Base-by-base conservation (phyloP, 2,797 vertebrate genomes). In the Lithobates pipiens region DNA sequence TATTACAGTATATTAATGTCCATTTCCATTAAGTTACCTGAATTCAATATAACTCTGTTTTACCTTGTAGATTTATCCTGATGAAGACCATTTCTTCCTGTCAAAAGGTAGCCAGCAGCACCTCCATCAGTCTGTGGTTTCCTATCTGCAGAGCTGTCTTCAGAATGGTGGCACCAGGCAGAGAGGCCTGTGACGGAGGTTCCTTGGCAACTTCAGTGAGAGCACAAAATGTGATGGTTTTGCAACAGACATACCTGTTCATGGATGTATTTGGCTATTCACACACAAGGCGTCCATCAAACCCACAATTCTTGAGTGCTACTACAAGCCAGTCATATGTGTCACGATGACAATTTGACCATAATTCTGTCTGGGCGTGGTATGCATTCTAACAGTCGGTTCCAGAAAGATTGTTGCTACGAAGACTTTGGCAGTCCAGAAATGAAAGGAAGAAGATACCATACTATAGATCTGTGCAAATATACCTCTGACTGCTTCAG, bases 91-190 rank as follows among this genome's bases (percentile, higher is more conserved):
- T 89, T 29, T 75, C 71, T 91, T 96, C 42, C 90, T 93, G 82
- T 94, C 93, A 63, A 91, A 92, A 4, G 91, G 91, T 42, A 96
- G 93, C 90, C 57, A 91, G 77, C 92, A 92, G 72, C 95, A 96
- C 90, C 93, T 95, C 88, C 93, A 93, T 88, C 92, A 94, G 86
- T 93, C 93, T 16, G 88, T 96, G 67, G 89, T 93, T 82, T 93
- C 93, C 91, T 96, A 95, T 90, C 91, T 96, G 88, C 94, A 94
- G 11, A 90, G 86, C 88, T 96, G 95, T 90, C 90, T 96, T 87
- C 92, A 95, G 79, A 92, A 91, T 76, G 27, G 90, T 76, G 79
- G 91, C 8, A 78, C 44, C 32, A 75, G 57, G 39, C 54, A 82
- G 23, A 83, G 18, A 73, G 27, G 46, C 11, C 44, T 68, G 23